A percentile compares a stretch with the other conserved stretches of the same genome.
Evolutionary conservation across 2,113 vertebrate species (phyloP).

Genomic region (Agelaius phoeniceus): DNA sequence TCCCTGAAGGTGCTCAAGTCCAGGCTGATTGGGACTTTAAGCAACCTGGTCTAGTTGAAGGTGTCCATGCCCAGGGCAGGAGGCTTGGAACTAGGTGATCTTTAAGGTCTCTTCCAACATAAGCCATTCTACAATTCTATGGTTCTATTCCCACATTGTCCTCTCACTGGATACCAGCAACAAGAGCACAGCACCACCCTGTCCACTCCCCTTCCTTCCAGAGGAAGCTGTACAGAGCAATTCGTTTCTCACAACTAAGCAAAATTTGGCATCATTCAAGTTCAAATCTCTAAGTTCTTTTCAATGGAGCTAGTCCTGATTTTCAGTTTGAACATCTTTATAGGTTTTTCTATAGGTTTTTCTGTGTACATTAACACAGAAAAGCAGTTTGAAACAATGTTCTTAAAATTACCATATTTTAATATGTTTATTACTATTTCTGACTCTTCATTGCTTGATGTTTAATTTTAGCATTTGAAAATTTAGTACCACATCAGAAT

Average conservation of each 20-base stretch:
- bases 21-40: no score
- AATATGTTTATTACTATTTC: not conserved
- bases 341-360: not conserved
- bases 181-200: not conserved
- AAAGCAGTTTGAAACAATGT: not conserved
- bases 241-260: not conserved
- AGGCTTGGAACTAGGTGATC: not conserved
- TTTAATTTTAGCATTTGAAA: conserved; percentile 75
- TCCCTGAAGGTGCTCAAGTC: no score
- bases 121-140: not conserved
- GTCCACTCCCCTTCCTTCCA: not conserved
- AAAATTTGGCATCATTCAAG: not conserved
- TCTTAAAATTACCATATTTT: not conserved
- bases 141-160: not conserved
- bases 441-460: conserved; percentile 5
- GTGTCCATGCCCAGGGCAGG: not conserved
- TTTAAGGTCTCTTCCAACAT: not conserved
- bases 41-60: not conserved
- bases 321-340: not conserved
- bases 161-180: not conserved
- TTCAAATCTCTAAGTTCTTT: not conserved
- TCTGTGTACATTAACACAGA: not conserved
- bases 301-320: not conserved
- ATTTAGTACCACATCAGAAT: conserved; percentile 71
- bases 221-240: not conserved